Conservation (phyloP, 2,113 vertebrate species). For the Mastomys coucha region DNA sequence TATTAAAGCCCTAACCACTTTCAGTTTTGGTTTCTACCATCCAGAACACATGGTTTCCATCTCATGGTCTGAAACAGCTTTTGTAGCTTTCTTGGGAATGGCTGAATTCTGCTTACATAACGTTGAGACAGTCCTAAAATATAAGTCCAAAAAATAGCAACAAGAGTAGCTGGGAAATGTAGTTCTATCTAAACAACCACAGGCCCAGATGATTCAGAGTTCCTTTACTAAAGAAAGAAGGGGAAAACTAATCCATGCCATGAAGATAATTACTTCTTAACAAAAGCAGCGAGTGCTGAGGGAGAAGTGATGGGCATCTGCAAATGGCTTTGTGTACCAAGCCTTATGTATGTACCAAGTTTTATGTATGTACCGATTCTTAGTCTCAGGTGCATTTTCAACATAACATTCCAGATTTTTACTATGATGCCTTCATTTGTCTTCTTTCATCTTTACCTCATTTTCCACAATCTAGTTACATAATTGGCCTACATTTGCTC, state of each 20-base stretch:
- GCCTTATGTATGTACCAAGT: background rate
- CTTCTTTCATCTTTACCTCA: constrained; percentile 27
- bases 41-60: background rate
- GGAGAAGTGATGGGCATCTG: constrained; percentile 1
- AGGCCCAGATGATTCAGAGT: background rate
- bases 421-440: constrained; percentile 10
- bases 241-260: background rate
- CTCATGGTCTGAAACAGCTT: background rate
- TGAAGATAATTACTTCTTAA: background rate
- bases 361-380: background rate
- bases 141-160: background rate
- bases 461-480: constrained; percentile 40
- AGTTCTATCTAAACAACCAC: constrained; percentile 4
- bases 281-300: background rate
- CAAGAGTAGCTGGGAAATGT: constrained; percentile 31
- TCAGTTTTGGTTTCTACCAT: background rate
- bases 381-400: constrained; percentile 13
- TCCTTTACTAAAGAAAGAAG: constrained; percentile 52
- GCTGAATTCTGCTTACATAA: constrained; percentile 3
- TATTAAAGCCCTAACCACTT: background rate
- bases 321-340: background rate
- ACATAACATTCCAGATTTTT: constrained; percentile 1
- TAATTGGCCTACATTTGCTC: constrained; percentile 17
- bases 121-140: background rate
- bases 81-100: background rate